Evolutionary conservation across 2,797 vertebrate genomes (phyloP), one percentile per base, ranked within the genome.

Genomic region (Ciconia nigra): DNA sequence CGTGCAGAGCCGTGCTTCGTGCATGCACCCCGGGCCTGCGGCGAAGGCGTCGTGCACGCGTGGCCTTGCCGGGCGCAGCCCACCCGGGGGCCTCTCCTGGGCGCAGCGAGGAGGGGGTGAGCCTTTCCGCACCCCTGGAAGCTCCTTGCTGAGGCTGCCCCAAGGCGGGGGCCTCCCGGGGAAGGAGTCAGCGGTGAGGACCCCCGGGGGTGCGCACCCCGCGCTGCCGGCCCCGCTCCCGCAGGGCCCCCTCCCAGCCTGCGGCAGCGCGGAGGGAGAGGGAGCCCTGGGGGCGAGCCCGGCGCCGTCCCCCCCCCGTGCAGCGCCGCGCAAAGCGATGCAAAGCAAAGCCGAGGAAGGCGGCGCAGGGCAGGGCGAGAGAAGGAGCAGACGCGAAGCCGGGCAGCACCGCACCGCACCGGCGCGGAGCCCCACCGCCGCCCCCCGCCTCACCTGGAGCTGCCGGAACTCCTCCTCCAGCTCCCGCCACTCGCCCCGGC

Each of bases 391-490:
- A 26, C 17, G 21, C 42, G 52, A 29, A 65, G n/a, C 39, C 39
- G 15, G 21, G 51, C 41, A 51, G 21, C 69, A 5, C 20, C 16
- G 15, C 49, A 28, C 49, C 28, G 22, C 39, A 11, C 7, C 54
- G 54, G 19, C 54, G 57, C 57, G 17, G 58, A 15, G 37, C 57
- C 24, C 24, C 76, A 11, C 24, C 29, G 14, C 13, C 37, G 37
- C 10, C 35, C 20, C 20, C 67, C 41, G n/a, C 42, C 83, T 84
- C 97, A 99, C 99, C 99, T 99, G 99, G 67, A 99, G 97, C 95
- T 99, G 99, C 96, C 99, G 98, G 96, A 99, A 99, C 97, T 99
- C 99, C 84, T 97, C 97, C 41, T 99, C 99, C 72, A 99, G 98
- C 96, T 99, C 99, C 35, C 97, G 97, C 99, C 99, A 99, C 96